Base-by-base conservation (phyloP, 2,888 invertebrate species). In the Carpatolechia fugitivella region DNA sequence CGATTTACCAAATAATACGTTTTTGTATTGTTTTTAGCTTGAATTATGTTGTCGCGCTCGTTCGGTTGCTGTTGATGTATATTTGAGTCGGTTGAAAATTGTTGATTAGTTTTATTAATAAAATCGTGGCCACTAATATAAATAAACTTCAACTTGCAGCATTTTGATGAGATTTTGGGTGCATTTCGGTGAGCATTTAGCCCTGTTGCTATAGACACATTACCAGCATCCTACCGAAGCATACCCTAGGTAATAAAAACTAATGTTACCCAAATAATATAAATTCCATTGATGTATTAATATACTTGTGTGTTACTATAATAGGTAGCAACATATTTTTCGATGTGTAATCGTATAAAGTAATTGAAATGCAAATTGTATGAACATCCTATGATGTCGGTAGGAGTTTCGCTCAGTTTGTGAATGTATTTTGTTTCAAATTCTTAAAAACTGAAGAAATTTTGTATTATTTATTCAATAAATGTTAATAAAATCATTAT, bases 401-500 rank as follows among this genome's bases (percentile, higher is more conserved):
- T 80, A 81, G 76, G 69, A 73, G 75, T 80, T 74, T 82, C 82
- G 86, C 83, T 88, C 88, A 85, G 82, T 83, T 82, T 74, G 75
- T 82, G 72, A 77, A 69, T 76, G 72, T 73, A 72, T 70, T 70
- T 76, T 81, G 68, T 74, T 82, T 83, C 79, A 66, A 75, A 81
- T 80, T 80, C 82, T 72, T 76, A 74, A 66, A 76, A 83, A 80
- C 72, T 78, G 77, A 69, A 82, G 84, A 84, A 82, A 78, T 86
- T 88, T 88, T 87, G 85, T 87, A 88, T 87, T 86, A 87, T 87
- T 87, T 88, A 87, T 88, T 87, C 86, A 88, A 87, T 89, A 89
- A 88, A 89, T 89, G 89, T 89, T 89, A 86, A 88, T 88, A 87
- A 88, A 89, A 88, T 88, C 87, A 82, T 57, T 52, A 55, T 41